Base-by-base conservation (phyloP, 2,113 vertebrate genomes). In the Lamprotornis superbus region DNA sequence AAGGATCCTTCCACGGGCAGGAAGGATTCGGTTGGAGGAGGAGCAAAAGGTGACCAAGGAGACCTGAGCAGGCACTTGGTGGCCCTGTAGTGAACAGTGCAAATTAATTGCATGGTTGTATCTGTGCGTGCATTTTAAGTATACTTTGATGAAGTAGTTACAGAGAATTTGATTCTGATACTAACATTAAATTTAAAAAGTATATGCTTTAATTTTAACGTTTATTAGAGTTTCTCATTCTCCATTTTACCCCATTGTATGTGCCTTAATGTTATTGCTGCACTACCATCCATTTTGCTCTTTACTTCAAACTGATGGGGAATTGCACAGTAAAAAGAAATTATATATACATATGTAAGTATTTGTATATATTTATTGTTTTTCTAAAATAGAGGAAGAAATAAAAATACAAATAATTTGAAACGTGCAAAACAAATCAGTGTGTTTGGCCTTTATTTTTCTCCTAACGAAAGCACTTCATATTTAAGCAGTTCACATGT, bases 201-300 rank as follows among this genome's bases (percentile, higher is more conserved):
- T 2, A 14, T 1, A 5, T 39, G 6, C 24, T 63, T 78, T 18
- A n/a, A 0, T 44, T 15, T 1, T 56, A 85, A 61, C 5, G 27
- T 78, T 50, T 35, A 11, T 10, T 40, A 14, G 37, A 89, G 24
- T 68, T 85, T 94, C 44, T 85, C 8, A 31, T 87, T 90, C 37
- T 90, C 25, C 16, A 15, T 53, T 93, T 89, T 71, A 37, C 17
- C 65, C 3, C 5, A 2, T 20, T 65, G 7, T 44, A 11, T 15
- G 5, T 57, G 9, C 55, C 40, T 73, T 92, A 65, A 42, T 65
- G 9, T 55, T 76, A 37, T 4, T 80, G 23, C 27, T 83, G 10
- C 30, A 44, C 15, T 67, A 39, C 25, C 22, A 39, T 74, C 39
- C 42, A 27, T 67, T 92, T 83, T 86, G 6, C 22, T 80, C 16